A percentile compares a stretch with the other conserved stretches of the same genome.
phyloP scores from a whole-genome alignment of 2,888 invertebrate genomes.

The Ceraclea dissimilis region DNA sequence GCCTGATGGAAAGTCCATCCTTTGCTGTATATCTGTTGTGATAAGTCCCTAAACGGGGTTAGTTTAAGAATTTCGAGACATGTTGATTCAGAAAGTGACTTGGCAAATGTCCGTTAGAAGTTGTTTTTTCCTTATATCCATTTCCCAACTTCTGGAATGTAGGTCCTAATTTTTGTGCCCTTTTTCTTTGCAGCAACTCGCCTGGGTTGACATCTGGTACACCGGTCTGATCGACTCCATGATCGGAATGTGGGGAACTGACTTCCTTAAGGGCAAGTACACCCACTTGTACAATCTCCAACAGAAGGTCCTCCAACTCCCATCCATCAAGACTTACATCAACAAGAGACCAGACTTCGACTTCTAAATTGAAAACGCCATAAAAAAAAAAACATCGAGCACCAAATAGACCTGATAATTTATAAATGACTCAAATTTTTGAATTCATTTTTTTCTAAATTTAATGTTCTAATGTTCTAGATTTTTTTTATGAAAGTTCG shows the following conservation, averaged over 20 bases:
- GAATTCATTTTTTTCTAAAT: not conserved
- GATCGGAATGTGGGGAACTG: slow-evolving; percentile 29
- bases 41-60: too few relatives aligned
- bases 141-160: too few relatives aligned
- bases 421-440: not conserved
- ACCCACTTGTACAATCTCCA: slow-evolving; percentile 28
- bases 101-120: too few relatives aligned
- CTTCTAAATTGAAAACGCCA: not conserved
- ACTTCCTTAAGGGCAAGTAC: slow-evolving; percentile 27
- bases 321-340: slow-evolving; percentile 31
- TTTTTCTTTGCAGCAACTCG: slow-evolving; percentile 31
- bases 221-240: slow-evolving; percentile 36
- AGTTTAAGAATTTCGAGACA: too few relatives aligned
- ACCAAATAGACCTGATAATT: not conserved
- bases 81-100: too few relatives aligned
- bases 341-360: slow-evolving; percentile 28
- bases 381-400: not conserved
- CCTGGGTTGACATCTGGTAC: slow-evolving; percentile 41
- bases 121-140: too few relatives aligned
- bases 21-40: too few relatives aligned
- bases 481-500: not conserved
- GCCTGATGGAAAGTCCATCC: too few relatives aligned
- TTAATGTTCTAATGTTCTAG: too few relatives aligned
- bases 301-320: slow-evolving; percentile 29
- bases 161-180: too few relatives aligned